A percentile compares a stretch with the other conserved stretches of the same genome.
Evolutionary conservation across 1,140 invertebrate genomes (phyloP).

Genomic region (Heliconius eleuchia): DNA sequence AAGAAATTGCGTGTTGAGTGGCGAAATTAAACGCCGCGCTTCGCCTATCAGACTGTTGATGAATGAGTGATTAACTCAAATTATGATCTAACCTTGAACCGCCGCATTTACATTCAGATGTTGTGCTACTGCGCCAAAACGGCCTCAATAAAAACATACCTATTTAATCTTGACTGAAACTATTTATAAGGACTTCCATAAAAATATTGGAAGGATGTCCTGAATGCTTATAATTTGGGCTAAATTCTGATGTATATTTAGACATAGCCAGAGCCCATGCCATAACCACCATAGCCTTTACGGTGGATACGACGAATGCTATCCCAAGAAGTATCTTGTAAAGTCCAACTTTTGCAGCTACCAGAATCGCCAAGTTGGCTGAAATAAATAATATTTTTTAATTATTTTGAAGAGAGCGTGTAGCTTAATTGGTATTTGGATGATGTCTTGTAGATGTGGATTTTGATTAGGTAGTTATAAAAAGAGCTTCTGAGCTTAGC

Average conservation of each 20-base stretch:
- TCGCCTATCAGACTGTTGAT: too few species aligned
- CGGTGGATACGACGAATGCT: constrained; percentile 50
- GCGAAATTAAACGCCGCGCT: too few species aligned
- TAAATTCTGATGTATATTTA: constrained; percentile 58
- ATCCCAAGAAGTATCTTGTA: constrained; percentile 64
- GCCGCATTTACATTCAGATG: too few species aligned
- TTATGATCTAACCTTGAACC: too few species aligned
- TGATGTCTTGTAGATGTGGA: too few species aligned
- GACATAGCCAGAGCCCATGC: constrained; percentile 61
- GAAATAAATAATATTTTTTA: constrained; percentile 54
- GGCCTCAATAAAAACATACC: not conserved
- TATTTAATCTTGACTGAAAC: constrained; percentile 33
- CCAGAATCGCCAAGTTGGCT: constrained; percentile 62
- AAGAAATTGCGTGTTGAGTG: too few species aligned
- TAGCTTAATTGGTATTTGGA: not conserved
- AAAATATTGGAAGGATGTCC: constrained; percentile 21
- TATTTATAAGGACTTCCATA: constrained; percentile 40
- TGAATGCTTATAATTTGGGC: constrained; percentile 24
- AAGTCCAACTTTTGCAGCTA: constrained; percentile 63
- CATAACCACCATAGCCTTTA: constrained; percentile 62
- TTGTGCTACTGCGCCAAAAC: too few species aligned
- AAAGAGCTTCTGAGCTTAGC: too few species aligned
- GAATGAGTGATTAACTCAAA: too few species aligned
- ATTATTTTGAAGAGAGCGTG: not conserved
- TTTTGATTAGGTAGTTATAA: too few species aligned